A percentile compares a stretch with the other conserved stretches of the same genome.
These are phyloP conservation scores for Drosophila guanche DNA, from an alignment of 1,140 invertebrate genomes.

Conservation along the genomic window DNA sequence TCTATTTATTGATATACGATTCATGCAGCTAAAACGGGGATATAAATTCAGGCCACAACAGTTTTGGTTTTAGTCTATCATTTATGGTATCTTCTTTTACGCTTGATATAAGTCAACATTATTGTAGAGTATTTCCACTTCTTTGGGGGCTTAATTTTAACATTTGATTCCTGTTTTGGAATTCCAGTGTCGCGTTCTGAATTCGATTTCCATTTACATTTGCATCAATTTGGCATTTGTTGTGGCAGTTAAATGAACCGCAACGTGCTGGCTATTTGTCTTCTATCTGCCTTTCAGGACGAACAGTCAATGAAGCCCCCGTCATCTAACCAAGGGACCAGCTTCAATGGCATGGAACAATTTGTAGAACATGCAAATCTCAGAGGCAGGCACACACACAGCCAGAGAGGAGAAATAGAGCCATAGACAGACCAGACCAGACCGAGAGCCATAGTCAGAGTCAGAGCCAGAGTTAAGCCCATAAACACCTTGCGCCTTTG, in stretches of 20 bases:
- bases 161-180: slow-evolving; percentile 25
- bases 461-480: slow-evolving; percentile 51
- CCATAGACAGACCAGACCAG: slow-evolving; percentile 20
- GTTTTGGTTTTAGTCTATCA: no score
- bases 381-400: slow-evolving; percentile 9
- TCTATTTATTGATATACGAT: no score
- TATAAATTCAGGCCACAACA: no score
- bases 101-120: neutral
- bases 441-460: slow-evolving; percentile 18
- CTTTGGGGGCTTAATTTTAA: neutral
- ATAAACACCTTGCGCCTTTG: slow-evolving; percentile 71
- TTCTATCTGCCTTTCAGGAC: slow-evolving; percentile 14
- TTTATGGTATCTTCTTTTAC: no score
- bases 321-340: no score
- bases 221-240: slow-evolving; percentile 71
- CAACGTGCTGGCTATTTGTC: slow-evolving; percentile 57
- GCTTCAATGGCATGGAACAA: slow-evolving; percentile 20
- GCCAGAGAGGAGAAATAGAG: neutral
- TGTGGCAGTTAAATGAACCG: slow-evolving; percentile 66
- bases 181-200: slow-evolving; percentile 52
- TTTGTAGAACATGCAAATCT: slow-evolving; percentile 64
- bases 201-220: slow-evolving; percentile 61
- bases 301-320: neutral
- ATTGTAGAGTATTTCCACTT: slow-evolving; percentile 11
- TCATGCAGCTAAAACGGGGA: no score